A percentile compares a stretch with the other conserved stretches of the same genome.
These are phyloP conservation scores for Apistogramma diplotaenia DNA, from an alignment of 2,113 vertebrate species.

Conservation along the genomic window DNA sequence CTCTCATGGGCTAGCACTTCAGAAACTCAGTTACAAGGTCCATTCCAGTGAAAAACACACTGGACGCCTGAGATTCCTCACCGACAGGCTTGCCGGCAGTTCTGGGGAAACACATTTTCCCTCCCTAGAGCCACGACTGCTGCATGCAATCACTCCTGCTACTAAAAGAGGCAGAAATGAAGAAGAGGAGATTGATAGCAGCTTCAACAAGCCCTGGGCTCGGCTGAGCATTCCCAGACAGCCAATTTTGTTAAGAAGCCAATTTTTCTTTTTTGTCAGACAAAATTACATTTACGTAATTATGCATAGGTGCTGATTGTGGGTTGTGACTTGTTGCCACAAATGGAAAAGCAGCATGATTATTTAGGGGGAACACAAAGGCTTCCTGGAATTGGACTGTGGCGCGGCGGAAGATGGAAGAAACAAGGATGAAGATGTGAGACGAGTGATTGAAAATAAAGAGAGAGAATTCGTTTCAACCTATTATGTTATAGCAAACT, in stretches of 20 bases:
- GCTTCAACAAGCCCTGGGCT: constrained; percentile 52
- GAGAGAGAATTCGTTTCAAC: neutral
- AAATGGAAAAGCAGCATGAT: constrained; percentile 21
- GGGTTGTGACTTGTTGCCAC: constrained; percentile 19
- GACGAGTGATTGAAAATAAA: neutral
- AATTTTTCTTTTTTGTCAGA: constrained; percentile 18
- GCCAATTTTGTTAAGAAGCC: constrained; percentile 25
- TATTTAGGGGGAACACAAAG: neutral
- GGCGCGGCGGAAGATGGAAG: neutral
- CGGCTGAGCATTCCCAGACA: constrained; percentile 47
- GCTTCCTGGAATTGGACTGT: neutral
- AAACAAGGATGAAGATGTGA: neutral
- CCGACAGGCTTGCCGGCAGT: constrained; percentile 20
- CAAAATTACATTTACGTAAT: constrained; percentile 42
- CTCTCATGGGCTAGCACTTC: constrained; percentile 35
- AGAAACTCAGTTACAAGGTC: constrained; percentile 57
- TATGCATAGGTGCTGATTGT: constrained; percentile 24
- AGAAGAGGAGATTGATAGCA: constrained; percentile 59
- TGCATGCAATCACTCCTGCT: constrained; percentile 61
- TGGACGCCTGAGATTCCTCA: constrained; percentile 48
- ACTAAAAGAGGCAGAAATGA: constrained; percentile 52
- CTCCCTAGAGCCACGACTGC: constrained; percentile 46
- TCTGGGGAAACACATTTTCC: constrained; percentile 48
- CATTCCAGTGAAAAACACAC: constrained; percentile 54
- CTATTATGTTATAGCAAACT: neutral